Conservation (phyloP, 2,113 vertebrate genomes). For the Pagrus major region DNA sequence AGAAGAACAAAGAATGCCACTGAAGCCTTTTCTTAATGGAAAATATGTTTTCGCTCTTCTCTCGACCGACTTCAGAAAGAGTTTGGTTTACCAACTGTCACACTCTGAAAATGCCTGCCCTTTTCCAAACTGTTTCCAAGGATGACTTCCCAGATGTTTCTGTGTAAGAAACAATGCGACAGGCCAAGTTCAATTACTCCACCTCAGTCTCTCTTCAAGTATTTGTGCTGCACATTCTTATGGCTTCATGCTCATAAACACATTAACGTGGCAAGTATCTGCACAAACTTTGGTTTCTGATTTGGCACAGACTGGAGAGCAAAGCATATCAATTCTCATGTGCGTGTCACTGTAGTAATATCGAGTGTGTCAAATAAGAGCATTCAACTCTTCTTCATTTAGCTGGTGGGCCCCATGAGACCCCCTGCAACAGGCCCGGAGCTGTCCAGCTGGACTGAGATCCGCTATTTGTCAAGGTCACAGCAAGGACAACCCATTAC, state of each 20-base stretch:
- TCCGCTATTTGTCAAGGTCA: conserved; percentile 64
- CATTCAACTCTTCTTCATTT: conserved; percentile 60
- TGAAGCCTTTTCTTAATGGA: too few species aligned
- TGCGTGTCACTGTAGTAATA: conserved; percentile 12
- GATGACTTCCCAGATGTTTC: too few species aligned
- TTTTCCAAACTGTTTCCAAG: too few species aligned
- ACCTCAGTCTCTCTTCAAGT: background rate
- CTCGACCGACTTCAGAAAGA: too few species aligned
- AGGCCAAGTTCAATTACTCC: background rate
- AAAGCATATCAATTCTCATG: background rate
- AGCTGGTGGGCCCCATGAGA: conserved; percentile 2
- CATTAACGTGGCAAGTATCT: background rate
- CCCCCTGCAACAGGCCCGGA: conserved; percentile 23
- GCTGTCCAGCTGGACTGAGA: conserved; percentile 38
- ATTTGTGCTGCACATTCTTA: background rate
- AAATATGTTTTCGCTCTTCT: too few species aligned
- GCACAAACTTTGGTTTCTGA: background rate
- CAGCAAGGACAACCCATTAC: conserved; percentile 46
- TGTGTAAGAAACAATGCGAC: too few species aligned
- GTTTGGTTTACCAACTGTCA: too few species aligned
- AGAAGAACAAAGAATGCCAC: too few species aligned
- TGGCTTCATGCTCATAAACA: background rate
- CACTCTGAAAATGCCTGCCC: too few species aligned
- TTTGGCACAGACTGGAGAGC: background rate
- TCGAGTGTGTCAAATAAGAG: conserved; percentile 11